A percentile compares a stretch with the other conserved stretches of the same genome.
These are phyloP conservation scores for Buphagus erythrorhynchus DNA, from an alignment of 2,797 vertebrate species.

Conservation along the genomic window DNA sequence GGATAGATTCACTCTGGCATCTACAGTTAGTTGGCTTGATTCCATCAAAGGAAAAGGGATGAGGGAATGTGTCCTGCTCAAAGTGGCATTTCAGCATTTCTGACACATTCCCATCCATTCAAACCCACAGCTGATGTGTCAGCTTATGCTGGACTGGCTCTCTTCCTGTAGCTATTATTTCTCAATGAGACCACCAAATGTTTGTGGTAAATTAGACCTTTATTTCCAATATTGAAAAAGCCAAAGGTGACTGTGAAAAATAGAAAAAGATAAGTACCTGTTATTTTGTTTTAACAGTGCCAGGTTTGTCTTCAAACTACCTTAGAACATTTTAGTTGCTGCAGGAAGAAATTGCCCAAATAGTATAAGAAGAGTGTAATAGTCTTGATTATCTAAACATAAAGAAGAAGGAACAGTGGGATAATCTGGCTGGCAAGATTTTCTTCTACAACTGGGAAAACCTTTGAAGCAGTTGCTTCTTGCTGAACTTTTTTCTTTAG, in stretches of 20 bases:
- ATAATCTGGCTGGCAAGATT: neutral
- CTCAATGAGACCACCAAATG: neutral
- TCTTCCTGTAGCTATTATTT: neutral
- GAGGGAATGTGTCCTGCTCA: neutral
- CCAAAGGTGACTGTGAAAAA: neutral
- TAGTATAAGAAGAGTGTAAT: neutral
- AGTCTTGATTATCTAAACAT: neutral
- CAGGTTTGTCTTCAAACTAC: neutral
- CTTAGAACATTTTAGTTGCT: neutral
- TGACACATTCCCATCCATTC: neutral
- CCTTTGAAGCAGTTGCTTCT: neutral
- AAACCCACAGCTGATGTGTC: neutral
- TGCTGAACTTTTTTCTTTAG: neutral
- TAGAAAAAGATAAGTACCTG: neutral
- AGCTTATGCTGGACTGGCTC: neutral
- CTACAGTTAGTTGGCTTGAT: neutral
- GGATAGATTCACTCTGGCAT: neutral
- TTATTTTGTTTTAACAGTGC: neutral
- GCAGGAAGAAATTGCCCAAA: neutral
- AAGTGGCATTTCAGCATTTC: neutral
- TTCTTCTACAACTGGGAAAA: neutral
- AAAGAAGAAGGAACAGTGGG: neutral
- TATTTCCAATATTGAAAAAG: neutral
- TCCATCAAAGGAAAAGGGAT: neutral
- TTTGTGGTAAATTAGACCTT: neutral